Conservation (phyloP, 2,113 vertebrate species). For the Natator depressus region DNA sequence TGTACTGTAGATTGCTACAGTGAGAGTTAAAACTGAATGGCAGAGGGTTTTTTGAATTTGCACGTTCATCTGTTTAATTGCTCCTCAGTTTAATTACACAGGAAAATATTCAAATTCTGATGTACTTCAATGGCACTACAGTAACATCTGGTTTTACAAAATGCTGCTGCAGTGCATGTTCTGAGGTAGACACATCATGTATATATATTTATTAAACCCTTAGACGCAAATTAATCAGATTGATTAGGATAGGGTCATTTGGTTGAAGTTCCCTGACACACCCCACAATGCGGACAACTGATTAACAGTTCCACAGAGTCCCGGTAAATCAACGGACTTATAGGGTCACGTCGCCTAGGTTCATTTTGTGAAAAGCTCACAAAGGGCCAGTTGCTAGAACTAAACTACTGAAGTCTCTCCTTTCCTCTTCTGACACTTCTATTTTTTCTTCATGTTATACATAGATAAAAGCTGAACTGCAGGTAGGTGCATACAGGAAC, state of each 20-base stretch:
- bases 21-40: slow-evolving; percentile 35
- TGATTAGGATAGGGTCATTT: slow-evolving; percentile 14
- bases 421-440: slow-evolving; percentile 15
- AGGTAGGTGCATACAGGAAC: neutral
- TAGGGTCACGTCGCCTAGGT: neutral
- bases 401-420: neutral
- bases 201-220: slow-evolving; percentile 43
- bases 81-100: slow-evolving; percentile 43
- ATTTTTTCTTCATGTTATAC: neutral
- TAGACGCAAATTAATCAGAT: slow-evolving; percentile 14
- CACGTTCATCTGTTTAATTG: neutral
- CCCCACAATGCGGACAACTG: neutral
- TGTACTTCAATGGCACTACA: slow-evolving; percentile 3
- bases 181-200: slow-evolving; percentile 79
- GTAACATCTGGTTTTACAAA: slow-evolving; percentile 6
- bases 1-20: slow-evolving; percentile 39
- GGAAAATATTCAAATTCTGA: slow-evolving; percentile 31
- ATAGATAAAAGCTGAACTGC: neutral
- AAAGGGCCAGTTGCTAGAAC: neutral
- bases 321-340: neutral
- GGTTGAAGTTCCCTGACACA: slow-evolving; percentile 17
- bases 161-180: slow-evolving; percentile 56
- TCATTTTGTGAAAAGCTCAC: neutral
- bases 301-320: neutral
- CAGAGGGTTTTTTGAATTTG: slow-evolving; percentile 14